phyloP scores from a whole-genome alignment of 2,888 invertebrate species.

The Penaeus monodon region DNA sequence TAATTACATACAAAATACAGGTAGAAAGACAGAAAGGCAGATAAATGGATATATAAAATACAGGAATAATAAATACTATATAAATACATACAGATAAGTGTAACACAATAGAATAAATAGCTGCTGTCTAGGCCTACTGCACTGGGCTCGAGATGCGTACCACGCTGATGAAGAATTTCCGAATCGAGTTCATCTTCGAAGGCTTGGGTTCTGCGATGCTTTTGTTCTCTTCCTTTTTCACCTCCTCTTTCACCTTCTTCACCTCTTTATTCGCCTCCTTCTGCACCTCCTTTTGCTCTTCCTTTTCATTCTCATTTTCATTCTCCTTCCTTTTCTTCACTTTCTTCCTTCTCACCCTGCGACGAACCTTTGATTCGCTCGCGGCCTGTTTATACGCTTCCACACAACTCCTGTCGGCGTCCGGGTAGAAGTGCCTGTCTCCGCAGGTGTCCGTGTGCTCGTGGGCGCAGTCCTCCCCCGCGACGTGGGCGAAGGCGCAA shows the following conservation, averaged over 20 bases:
- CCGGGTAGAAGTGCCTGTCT: neutral
- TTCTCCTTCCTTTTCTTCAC: neutral
- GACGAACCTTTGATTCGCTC: neutral
- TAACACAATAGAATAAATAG: too few species aligned
- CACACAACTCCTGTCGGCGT: neutral
- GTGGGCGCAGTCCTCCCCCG: neutral
- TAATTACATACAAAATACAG: too few species aligned
- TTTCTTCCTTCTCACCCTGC: neutral
- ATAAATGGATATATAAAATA: too few species aligned
- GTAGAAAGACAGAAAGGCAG: too few species aligned
- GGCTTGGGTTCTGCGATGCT: too few species aligned
- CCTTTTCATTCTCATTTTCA: neutral
- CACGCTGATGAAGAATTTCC: too few species aligned
- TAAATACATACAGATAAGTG: neutral
- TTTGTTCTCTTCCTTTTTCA: too few species aligned
- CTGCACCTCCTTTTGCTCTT: neutral
- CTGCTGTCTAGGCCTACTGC: too few species aligned
- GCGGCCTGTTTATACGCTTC: neutral
- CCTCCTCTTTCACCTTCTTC: too few species aligned
- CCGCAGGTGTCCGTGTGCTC: neutral
- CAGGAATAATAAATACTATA: neutral
- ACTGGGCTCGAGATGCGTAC: too few species aligned
- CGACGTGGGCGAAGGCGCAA: slow-evolving; percentile 7
- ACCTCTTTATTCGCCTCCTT: too few species aligned
- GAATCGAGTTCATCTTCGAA: too few species aligned